These are phyloP conservation scores for Antennarius striatus DNA, from an alignment of 2,113 vertebrate species.

Conservation along the genomic window DNA sequence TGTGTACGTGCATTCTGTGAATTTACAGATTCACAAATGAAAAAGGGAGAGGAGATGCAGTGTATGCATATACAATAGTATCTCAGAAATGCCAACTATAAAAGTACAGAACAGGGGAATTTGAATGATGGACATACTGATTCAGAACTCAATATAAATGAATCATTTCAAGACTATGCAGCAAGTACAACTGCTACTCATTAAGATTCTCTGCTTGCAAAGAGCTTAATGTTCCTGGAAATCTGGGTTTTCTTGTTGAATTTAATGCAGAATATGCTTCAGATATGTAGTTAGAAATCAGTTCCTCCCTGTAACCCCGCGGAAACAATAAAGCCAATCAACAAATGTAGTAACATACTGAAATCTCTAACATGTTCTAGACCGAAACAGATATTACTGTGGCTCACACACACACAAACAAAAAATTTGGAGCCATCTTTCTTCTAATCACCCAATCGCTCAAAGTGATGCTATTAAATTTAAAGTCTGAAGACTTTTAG, in stretches of 20 bases:
- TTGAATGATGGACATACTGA: too few relatives aligned
- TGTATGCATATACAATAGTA: not conserved
- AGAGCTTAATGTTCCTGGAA: too few relatives aligned
- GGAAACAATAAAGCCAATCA: conserved; percentile 4
- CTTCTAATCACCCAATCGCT: not conserved
- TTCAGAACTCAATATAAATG: too few relatives aligned
- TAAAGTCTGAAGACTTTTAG: not conserved
- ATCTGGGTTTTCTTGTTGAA: too few relatives aligned
- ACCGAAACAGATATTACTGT: conserved; percentile 27
- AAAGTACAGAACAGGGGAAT: not conserved
- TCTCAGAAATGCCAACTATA: not conserved
- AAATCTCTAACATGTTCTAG: conserved; percentile 37
- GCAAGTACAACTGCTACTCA: too few relatives aligned
- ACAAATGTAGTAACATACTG: not conserved
- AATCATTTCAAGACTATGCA: too few relatives aligned
- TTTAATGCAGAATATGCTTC: too few relatives aligned
- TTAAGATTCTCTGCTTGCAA: too few relatives aligned
- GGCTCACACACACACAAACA: conserved; percentile 13
- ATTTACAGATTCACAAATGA: conserved; percentile 15
- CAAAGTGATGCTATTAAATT: not conserved
- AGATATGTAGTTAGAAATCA: not conserved
- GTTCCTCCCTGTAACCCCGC: not conserved
- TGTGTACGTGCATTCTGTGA: conserved; percentile 41
- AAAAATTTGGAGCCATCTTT: not conserved
- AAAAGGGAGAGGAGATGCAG: conserved; percentile 1